Conservation (phyloP, 2,113 vertebrate genomes). For the Etheostoma spectabile region DNA sequence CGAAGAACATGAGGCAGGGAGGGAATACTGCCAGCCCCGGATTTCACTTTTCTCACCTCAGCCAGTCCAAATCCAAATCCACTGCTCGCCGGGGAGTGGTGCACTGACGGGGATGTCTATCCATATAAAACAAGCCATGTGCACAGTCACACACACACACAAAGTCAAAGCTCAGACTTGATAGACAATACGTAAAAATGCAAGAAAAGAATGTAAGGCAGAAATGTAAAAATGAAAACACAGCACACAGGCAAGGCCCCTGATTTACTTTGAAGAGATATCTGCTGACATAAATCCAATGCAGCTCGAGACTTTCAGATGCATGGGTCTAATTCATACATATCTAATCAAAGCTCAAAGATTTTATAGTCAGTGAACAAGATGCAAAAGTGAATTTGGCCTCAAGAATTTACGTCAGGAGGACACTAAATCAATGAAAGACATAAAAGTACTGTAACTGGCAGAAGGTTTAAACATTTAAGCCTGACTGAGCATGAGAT, state of each 20-base stretch:
- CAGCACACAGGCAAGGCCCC: not conserved
- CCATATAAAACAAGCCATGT: constrained; percentile 25
- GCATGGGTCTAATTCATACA: constrained; percentile 27
- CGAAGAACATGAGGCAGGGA: constrained; percentile 45
- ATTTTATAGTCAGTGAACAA: constrained; percentile 27
- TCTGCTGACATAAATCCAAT: constrained; percentile 32
- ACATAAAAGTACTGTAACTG: constrained; percentile 20
- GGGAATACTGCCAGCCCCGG: constrained; percentile 40
- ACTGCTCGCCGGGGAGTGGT: not conserved
- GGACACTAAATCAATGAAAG: constrained; percentile 47
- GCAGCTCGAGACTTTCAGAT: constrained; percentile 14
- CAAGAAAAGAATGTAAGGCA: not conserved
- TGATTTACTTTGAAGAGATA: constrained; percentile 16
- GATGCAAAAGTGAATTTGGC: constrained; percentile 33
- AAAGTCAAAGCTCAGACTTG: not conserved
- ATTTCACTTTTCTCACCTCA: constrained; percentile 64
- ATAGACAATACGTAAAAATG: constrained; percentile 9
- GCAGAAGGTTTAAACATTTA: constrained; percentile 20
- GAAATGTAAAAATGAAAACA: constrained; percentile 17
- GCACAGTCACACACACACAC: not conserved
- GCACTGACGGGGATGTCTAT: constrained; percentile 27
- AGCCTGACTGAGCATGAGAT: constrained; percentile 22
- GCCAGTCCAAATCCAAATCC: constrained; percentile 63
- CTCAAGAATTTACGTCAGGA: constrained; percentile 27
- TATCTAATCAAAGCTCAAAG: constrained; percentile 23